Evolutionary conservation across 2,113 vertebrate genomes (phyloP), one percentile per base, ranked within the genome.

Genomic region (Lophura nycthemera): DNA sequence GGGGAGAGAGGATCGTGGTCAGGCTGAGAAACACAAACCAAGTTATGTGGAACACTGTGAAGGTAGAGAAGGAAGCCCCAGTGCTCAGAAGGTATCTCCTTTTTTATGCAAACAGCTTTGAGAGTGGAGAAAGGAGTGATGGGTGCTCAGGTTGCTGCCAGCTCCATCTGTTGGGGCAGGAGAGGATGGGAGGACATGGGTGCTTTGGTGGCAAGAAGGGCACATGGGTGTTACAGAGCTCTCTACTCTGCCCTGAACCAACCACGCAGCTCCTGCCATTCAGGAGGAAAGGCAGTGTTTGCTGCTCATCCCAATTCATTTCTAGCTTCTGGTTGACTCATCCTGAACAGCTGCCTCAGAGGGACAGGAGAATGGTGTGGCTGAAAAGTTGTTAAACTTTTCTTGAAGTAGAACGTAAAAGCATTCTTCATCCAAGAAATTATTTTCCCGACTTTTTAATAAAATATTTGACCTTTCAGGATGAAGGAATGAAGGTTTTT

Each of bases 361-460:
- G 8, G 42, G 48, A 42, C 38, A 45, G 45, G 13, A 61, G 34
- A 27, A 77, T 30, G 74, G 45, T 10, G 22, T 43, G 32, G 2
- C 32, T 52, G 32, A 80, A 65, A 92, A 90, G 52, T 78, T 90
- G 92, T 52, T 86, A 74, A 93, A 88, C 32, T 92, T 83, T 57
- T 56, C 17, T 0, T 67, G 38, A 86, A 86, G 73, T 19, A 50
- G 61, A 59, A 59, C 11, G 38, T 8, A 50, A 88, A 77, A 42
- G 10, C 14, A 56, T 79, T 80, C 5, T 80, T 95, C 88, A 50
- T 38, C 47, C 34, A 74, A 75, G n/a, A 94, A 90, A 74, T 93
- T 81, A 71, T 96, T 96, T 86, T 83, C 76, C 25, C 88, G 57
- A 86, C 70, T 76, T 95, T 92, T 94, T 89, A 96, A 88, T 94